A percentile compares a stretch with the other conserved stretches of the same genome.
Evolutionary conservation across 2,113 vertebrate genomes (phyloP).

Genomic region (cat (Felis catus)): DNA sequence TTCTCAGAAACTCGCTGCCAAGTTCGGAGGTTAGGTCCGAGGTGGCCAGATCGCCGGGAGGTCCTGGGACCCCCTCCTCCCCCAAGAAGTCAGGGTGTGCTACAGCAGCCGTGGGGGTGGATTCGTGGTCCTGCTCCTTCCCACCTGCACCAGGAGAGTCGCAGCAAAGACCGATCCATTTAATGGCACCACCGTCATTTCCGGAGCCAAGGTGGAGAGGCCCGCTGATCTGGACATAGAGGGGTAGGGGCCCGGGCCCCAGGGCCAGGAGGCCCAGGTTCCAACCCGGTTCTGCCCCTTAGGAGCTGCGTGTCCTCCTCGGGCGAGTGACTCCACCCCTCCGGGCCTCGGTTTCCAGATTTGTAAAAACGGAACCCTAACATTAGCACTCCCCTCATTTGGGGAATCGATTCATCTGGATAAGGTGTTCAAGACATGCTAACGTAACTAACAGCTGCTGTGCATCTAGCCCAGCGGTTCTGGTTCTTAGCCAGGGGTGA

Average conservation of each 20-base stretch:
- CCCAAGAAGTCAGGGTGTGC: not conserved
- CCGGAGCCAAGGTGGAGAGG: not conserved
- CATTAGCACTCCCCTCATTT: too few species aligned
- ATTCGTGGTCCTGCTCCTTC: not conserved
- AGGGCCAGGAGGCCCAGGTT: not conserved
- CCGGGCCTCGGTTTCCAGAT: not conserved
- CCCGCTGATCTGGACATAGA: not conserved
- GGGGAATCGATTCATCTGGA: not conserved
- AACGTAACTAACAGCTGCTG: not conserved
- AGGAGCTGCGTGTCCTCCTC: not conserved
- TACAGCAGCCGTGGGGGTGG: not conserved
- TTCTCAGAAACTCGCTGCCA: not conserved
- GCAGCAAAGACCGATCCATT: rapidly evolving
- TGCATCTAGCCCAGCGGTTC: not conserved
- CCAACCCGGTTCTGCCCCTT: not conserved
- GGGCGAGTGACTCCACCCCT: not conserved
- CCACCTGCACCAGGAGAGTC: not conserved
- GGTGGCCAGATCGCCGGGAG: not conserved
- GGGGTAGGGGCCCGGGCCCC: not conserved
- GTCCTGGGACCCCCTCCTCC: not conserved
- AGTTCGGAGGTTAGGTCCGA: not conserved
- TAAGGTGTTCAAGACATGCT: not conserved
- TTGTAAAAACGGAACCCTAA: not conserved
- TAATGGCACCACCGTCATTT: not conserved
- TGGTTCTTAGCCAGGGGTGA: not conserved